Conservation (phyloP, 2,113 vertebrate species). For the Nothobranchius furzeri region DNA sequence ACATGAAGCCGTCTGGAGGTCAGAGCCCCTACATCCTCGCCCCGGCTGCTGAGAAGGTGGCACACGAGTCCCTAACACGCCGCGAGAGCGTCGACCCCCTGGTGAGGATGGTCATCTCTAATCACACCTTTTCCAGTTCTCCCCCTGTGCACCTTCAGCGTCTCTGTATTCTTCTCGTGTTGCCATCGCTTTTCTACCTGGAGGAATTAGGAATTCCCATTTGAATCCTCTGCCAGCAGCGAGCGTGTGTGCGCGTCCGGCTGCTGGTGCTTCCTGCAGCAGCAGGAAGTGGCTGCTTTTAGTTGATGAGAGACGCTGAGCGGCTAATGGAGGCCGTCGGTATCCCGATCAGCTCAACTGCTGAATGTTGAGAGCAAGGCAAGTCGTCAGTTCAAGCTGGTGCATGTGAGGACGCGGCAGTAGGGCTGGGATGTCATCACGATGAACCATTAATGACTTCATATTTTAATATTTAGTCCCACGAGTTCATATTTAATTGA, state of each 20-base stretch:
- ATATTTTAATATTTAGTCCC: no score
- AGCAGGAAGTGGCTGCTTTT: constrained; percentile 52
- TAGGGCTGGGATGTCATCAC: no score
- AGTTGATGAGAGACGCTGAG: constrained; percentile 27
- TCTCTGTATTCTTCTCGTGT: constrained; percentile 35
- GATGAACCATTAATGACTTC: no score
- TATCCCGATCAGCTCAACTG: constrained; percentile 23
- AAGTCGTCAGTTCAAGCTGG: constrained; percentile 37
- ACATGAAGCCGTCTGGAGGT: constrained; percentile 76
- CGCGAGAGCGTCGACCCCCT: constrained; percentile 81
- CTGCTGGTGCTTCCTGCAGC: constrained; percentile 34
- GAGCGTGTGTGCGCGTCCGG: neutral
- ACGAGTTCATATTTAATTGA: no score
- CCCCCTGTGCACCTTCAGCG: constrained; percentile 24
- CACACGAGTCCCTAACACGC: constrained; percentile 74
- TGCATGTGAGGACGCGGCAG: neutral
- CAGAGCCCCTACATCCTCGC: constrained; percentile 72
- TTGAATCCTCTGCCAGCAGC: no score
- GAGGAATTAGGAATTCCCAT: constrained; percentile 41
- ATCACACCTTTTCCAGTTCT: constrained; percentile 29
- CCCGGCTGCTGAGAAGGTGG: constrained; percentile 70
- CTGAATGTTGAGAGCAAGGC: constrained; percentile 13
- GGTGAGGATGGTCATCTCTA: constrained; percentile 76
- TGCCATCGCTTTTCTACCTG: constrained; percentile 15
- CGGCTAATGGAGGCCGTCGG: constrained; percentile 20